Evolutionary conservation across 2,113 vertebrate species (phyloP).

Genomic region (Ptilorrhoa leucosticta): DNA sequence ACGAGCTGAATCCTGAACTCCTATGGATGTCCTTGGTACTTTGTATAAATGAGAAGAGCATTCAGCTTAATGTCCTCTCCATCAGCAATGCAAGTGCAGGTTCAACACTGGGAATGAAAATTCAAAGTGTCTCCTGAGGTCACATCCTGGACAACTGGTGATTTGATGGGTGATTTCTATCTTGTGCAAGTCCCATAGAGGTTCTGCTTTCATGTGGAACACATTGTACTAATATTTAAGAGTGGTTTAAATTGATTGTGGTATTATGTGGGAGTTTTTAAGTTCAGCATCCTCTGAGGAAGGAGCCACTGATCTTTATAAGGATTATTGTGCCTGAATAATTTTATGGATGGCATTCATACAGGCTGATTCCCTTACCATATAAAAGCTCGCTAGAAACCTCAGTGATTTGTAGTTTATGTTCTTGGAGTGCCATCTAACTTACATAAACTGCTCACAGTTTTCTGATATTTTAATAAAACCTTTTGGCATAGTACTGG

Average conservation of each 20-base stretch:
- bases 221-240: background rate
- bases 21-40: background rate
- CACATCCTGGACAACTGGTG: background rate
- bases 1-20: background rate
- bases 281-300: background rate
- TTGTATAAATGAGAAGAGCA: background rate
- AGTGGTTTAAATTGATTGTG: background rate
- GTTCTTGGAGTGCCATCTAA: constrained; percentile 12
- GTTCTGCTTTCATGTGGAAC: background rate
- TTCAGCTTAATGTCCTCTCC: background rate
- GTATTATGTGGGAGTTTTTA: background rate
- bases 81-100: background rate
- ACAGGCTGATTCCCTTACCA: background rate
- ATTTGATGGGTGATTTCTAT: background rate
- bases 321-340: background rate
- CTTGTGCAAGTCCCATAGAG: background rate
- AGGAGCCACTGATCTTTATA: background rate
- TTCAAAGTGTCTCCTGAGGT: background rate
- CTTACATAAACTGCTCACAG: background rate
- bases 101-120: background rate
- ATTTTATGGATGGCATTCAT: background rate
- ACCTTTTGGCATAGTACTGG: background rate
- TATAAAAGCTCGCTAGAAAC: background rate
- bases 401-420: background rate
- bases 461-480: background rate